Conservation (phyloP, 2,113 vertebrate genomes). For the Dipodomys stephensi region DNA sequence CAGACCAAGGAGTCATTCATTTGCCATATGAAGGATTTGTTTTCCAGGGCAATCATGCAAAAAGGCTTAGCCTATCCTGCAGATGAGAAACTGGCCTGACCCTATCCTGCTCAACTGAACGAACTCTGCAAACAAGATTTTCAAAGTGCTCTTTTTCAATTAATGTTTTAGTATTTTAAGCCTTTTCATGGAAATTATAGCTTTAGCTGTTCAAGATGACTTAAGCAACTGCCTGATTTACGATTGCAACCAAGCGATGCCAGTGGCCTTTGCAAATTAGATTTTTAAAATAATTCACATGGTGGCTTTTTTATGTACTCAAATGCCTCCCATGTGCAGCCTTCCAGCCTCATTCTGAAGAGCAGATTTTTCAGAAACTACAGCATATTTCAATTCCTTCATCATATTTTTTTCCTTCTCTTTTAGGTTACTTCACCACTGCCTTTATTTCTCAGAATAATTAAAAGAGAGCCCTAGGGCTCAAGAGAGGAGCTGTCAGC, state of each 20-base stretch:
- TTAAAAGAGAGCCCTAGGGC: neutral
- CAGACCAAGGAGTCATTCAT: constrained; percentile 79
- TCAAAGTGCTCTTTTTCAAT: constrained; percentile 67
- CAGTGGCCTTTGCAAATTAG: constrained; percentile 76
- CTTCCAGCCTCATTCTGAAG: constrained; percentile 53
- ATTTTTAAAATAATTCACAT: constrained; percentile 73
- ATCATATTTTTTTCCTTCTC: neutral
- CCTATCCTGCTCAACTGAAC: constrained; percentile 45
- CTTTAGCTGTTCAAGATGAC: constrained; percentile 62
- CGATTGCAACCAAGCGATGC: constrained; percentile 69
- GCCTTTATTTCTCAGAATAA: constrained; percentile 34
- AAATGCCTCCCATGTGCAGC: constrained; percentile 34
- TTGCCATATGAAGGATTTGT: constrained; percentile 70
- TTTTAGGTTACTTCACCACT: neutral
- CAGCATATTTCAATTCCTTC: constrained; percentile 19
- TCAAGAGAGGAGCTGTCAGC: constrained; percentile 25
- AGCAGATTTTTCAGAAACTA: constrained; percentile 49
- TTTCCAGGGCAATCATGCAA: constrained; percentile 78
- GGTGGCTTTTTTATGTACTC: constrained; percentile 62
- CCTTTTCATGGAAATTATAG: constrained; percentile 63
- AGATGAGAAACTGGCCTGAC: constrained; percentile 60
- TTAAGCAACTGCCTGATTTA: constrained; percentile 71
- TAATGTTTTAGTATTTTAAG: constrained; percentile 76
- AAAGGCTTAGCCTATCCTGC: constrained; percentile 65
- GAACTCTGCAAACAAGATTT: constrained; percentile 63